phyloP scores from a whole-genome alignment of 2,797 vertebrate genomes.

The Serranus cabrilla region DNA sequence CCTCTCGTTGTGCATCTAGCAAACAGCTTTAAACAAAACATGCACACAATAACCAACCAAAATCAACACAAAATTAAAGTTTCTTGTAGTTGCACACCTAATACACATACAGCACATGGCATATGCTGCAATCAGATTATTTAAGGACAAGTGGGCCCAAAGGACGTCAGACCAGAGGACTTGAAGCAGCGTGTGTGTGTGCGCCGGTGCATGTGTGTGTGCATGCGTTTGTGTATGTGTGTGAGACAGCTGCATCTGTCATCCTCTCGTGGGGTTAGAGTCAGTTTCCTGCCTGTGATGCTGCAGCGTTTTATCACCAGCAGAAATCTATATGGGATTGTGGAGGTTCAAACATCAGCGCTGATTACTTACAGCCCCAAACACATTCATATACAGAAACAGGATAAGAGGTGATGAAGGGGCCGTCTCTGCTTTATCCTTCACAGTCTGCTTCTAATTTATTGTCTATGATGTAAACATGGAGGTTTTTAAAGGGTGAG shows the following conservation, averaged over 20 bases:
- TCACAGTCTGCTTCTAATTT: constrained; percentile 27
- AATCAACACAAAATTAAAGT: too few species aligned
- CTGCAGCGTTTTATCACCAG: constrained; percentile 5
- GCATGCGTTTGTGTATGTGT: constrained; percentile 21
- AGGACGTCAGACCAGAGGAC: constrained; percentile 14
- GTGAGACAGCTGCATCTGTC: constrained; percentile 53
- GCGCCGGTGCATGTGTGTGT: constrained; percentile 7
- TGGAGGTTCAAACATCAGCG: constrained; percentile 21
- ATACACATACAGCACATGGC: not conserved
- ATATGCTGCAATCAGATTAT: constrained; percentile 21
- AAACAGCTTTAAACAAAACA: too few species aligned
- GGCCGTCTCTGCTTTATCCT: not conserved
- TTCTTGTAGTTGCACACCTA: too few species aligned
- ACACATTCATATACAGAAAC: not conserved
- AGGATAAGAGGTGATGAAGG: constrained; percentile 5
- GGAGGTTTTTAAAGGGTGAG: constrained; percentile 13
- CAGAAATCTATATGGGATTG: constrained; percentile 9
- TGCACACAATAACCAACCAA: too few species aligned
- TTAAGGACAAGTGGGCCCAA: constrained; percentile 37
- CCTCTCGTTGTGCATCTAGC: too few species aligned
- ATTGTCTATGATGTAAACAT: not conserved
- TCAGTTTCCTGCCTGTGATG: constrained; percentile 61
- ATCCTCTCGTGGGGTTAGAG: constrained; percentile 42
- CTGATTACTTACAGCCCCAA: not conserved
- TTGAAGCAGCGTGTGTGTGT: constrained; percentile 1